Base-by-base conservation (phyloP, 2,113 vertebrate species). In the Hepsetus odoe region DNA sequence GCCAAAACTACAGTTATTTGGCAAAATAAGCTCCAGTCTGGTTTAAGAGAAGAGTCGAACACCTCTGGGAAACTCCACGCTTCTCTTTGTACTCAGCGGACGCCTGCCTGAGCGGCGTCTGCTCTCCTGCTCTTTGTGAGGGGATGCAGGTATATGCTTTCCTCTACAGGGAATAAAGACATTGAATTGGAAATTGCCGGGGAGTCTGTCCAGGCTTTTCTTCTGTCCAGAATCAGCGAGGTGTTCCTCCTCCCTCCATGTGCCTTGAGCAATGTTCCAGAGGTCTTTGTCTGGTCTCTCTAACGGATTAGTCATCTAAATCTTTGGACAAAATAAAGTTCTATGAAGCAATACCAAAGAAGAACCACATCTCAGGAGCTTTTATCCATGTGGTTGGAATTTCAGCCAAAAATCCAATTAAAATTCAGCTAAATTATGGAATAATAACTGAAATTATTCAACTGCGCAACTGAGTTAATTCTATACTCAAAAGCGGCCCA, bases 181-280 rank as follows among this genome's bases (percentile, higher is more conserved):
- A 30, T 73, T 22, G 38, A 62, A 20, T 40, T 58, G 53, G 24
- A 72, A 72, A 72, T 58, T 42, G 70, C 53, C 44, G 13, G 72
- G 44, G 12, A 44, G 11, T 20, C 72, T 49, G 46, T 42, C 9
- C 16, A 30, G 30, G 53, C 16, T 28, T 62, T 74, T 32, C 9
- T 42, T 61, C 35, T n/a, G 13, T 61, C 55, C 49, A 38, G 69
- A 12, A 35, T 20, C 46, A 55, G 51, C 26, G 33, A 58, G 51
- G 33, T 58, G 26, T 55, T 24, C 51, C 8, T 49, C 46, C 18
- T n/a, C n/a, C 51, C 69, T 55, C 55, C 55, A 42, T 35, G 14
- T 13, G 30, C 55, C 71, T 44, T 33, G 1, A 71, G 49, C 11
- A 7, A 40, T 2, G 8, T 42, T 11, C 33, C 70, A 72, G 38